These are phyloP conservation scores for Rhea pennata DNA, from an alignment of 2,113 vertebrate species.

Conservation along the genomic window DNA sequence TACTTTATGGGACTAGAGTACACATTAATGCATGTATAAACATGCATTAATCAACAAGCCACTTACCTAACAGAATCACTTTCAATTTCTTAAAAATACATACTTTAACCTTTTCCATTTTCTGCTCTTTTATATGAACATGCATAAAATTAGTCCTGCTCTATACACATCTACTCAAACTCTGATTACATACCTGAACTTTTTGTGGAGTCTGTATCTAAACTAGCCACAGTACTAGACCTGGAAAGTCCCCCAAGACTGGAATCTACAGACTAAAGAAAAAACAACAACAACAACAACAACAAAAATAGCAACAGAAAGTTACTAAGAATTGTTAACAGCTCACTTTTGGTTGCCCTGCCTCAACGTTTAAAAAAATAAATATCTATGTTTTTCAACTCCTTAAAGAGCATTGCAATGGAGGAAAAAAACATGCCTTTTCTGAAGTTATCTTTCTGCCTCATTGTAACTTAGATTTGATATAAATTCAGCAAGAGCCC, in stretches of 20 bases:
- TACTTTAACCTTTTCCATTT: background rate
- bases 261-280: slow-evolving; percentile 93
- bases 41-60: background rate
- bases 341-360: background rate
- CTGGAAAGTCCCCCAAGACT: slow-evolving; percentile 97
- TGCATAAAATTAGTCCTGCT: background rate
- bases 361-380: background rate
- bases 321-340: background rate
- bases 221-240: slow-evolving; percentile 96
- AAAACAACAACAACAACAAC: background rate
- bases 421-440: background rate
- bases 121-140: background rate
- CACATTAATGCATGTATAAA: background rate
- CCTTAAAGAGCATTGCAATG: background rate
- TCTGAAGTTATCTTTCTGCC: background rate
- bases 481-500: background rate
- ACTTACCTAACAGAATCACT: background rate
- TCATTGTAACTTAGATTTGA: background rate
- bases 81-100: background rate
- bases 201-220: slow-evolving; percentile 96
- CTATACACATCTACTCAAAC: background rate
- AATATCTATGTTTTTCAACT: background rate
- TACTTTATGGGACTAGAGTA: background rate
- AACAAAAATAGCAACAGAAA: background rate
- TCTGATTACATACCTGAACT: slow-evolving; percentile 87